Conservation (phyloP, 1,140 invertebrate genomes). For the Ips typographus region DNA sequence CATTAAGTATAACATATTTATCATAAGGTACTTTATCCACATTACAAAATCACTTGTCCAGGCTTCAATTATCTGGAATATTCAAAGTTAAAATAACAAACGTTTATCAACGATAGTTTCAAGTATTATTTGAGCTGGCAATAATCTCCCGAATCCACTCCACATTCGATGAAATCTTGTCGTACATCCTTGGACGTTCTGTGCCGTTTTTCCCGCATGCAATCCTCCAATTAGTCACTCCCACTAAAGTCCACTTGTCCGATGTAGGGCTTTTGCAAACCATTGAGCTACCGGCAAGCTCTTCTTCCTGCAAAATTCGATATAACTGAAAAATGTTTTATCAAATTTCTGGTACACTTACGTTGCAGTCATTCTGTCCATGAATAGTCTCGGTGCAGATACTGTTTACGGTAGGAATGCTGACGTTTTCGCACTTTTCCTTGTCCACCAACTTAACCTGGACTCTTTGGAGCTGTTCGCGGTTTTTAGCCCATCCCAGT, state of each 20-base stretch:
- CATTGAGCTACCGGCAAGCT: constrained; percentile 82
- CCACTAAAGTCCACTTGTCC: constrained; percentile 70
- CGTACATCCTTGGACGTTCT: constrained; percentile 76
- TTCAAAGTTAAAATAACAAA: neutral
- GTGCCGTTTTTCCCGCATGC: constrained; percentile 71
- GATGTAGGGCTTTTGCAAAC: constrained; percentile 68
- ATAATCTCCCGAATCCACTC: constrained; percentile 79
- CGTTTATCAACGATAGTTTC: neutral
- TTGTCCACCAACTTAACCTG: constrained; percentile 71
- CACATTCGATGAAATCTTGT: constrained; percentile 75
- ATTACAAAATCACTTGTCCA: neutral
- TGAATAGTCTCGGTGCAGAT: constrained; percentile 80
- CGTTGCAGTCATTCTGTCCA: constrained; percentile 76
- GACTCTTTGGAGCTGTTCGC: constrained; percentile 75
- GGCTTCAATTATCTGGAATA: no score
- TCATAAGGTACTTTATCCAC: neutral
- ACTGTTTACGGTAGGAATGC: constrained; percentile 77
- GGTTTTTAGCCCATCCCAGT: constrained; percentile 78
- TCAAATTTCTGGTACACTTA: constrained; percentile 56
- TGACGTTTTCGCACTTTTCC: constrained; percentile 80
- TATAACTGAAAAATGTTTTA: constrained; percentile 10
- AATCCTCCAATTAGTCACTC: constrained; percentile 80
- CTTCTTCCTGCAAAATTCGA: constrained; percentile 67
- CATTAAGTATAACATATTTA: neutral
- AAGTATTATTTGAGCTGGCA: constrained; percentile 32